Evolutionary conservation across 2,888 invertebrate species (phyloP), one percentile per base, ranked within the genome.

Genomic region (Euzophera pinguis): DNA sequence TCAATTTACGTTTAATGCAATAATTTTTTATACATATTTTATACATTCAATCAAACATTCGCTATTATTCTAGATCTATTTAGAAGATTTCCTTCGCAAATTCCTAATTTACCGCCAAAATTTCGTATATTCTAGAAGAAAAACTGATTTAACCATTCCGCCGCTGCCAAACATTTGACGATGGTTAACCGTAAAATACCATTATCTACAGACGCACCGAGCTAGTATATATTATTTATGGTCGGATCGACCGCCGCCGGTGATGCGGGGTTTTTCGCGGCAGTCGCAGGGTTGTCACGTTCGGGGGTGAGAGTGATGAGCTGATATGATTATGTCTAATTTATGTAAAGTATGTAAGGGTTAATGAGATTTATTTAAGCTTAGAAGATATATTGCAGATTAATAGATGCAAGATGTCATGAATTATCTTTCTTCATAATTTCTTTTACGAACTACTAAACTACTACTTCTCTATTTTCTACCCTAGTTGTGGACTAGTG

Each of bases 141-240:
- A 41, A 17, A 76, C 77, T 80, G 78, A 81, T 80, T 81, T 70
- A 78, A 70, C 75, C 74, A 67, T 71, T 66, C n/a, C n/a, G n/a
- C n/a, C 65, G 66, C 74, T 84, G 83, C 83, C 84, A 85, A 83
- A 82, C 84, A 80, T 83, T 81, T 87, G 87, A 87, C 84, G 82
- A 73, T 79, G 79, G 82, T 81, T 75, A 22, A 77, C 73, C 84
- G 86, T 91, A 90, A 88, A 89, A 90, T 88, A 90, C 89, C 84
- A 90, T 89, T 91, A 91, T 90, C 90, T 88, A 78, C 84, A 87
- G 89, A 87, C 87, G 82, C 77, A 78, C 84, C 73, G 83, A 75
- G 82, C 81, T 87, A 81, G 81, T 85, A 82, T 89, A 90, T 90
- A 90, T 90, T 91, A 90, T 91, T 91, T 91, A 91, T 90, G 89